Conservation (phyloP, 1,140 invertebrate species). For the Caenorhabditis tropicalis region DNA sequence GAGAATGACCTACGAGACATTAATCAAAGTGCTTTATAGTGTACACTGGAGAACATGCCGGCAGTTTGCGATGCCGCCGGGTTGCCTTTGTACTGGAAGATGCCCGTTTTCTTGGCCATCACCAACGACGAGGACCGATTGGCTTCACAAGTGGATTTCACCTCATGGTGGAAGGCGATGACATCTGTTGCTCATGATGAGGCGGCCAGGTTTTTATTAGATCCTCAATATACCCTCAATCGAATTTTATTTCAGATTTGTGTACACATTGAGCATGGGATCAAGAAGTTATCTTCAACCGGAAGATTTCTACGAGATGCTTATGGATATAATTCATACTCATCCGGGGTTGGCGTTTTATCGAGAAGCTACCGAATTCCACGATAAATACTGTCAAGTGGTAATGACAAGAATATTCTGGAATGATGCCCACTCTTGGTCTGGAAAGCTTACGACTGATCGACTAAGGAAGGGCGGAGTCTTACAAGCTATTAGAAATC, state of each 20-base stretch:
- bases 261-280: slow-evolving; percentile 79
- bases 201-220: slow-evolving; percentile 70
- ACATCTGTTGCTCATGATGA: slow-evolving; percentile 55
- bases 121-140: slow-evolving; percentile 4
- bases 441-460: slow-evolving; percentile 84
- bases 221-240: slow-evolving; percentile 77
- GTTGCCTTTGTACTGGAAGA: slow-evolving; percentile 58
- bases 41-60: slow-evolving; percentile 48
- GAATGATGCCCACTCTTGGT: slow-evolving; percentile 96
- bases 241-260: slow-evolving; percentile 77
- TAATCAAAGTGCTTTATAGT: slow-evolving; percentile 41
- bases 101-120: slow-evolving; percentile 50
- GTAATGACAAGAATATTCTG: slow-evolving; percentile 94
- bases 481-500: slow-evolving; percentile 74
- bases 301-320: slow-evolving; percentile 83
- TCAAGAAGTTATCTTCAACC: slow-evolving; percentile 74
- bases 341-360: slow-evolving; percentile 96
- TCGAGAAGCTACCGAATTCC: slow-evolving; percentile 95
- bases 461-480: slow-evolving; percentile 92
- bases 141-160: slow-evolving; percentile 64
- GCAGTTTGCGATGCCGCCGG: slow-evolving; percentile 49
- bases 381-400: slow-evolving; percentile 83
- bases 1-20: background rate
- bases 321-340: slow-evolving; percentile 98
- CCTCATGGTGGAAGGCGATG: slow-evolving; percentile 62